phyloP scores from a whole-genome alignment of 2,113 vertebrate genomes.

The Odontophorus gujanensis region DNA sequence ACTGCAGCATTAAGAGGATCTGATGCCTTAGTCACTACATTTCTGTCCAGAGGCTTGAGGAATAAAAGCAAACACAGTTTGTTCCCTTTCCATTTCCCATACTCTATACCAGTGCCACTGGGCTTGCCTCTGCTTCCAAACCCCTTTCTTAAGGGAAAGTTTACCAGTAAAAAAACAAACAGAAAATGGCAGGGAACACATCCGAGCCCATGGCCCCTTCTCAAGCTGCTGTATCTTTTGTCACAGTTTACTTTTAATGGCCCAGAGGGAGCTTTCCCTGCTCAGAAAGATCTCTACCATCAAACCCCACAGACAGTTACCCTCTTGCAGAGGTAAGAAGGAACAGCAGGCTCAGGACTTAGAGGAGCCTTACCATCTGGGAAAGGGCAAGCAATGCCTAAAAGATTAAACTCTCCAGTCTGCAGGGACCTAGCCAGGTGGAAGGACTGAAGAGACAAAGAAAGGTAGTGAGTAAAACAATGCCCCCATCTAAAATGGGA shows the following conservation, averaged over 20 bases:
- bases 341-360: background rate
- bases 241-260: background rate
- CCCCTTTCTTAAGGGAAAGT: background rate
- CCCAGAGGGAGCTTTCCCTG: background rate
- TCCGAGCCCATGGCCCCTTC: background rate
- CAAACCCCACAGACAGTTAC: background rate
- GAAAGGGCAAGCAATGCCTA: background rate
- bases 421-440: background rate
- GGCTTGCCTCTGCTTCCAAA: conserved; percentile 25
- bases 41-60: background rate
- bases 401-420: background rate
- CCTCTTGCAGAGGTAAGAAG: fast-evolving
- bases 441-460: background rate
- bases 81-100: background rate
- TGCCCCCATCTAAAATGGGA: background rate
- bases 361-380: fast-evolving
- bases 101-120: background rate
- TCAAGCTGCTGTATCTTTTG: background rate
- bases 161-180: background rate
- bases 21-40: conserved; percentile 7
- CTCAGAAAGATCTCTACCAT: background rate
- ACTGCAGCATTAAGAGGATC: background rate
- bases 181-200: background rate
- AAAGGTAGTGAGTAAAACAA: background rate
- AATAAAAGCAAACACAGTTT: conserved; percentile 9